phyloP scores from a whole-genome alignment of 2,888 invertebrate species.

The Phortica magna region DNA sequence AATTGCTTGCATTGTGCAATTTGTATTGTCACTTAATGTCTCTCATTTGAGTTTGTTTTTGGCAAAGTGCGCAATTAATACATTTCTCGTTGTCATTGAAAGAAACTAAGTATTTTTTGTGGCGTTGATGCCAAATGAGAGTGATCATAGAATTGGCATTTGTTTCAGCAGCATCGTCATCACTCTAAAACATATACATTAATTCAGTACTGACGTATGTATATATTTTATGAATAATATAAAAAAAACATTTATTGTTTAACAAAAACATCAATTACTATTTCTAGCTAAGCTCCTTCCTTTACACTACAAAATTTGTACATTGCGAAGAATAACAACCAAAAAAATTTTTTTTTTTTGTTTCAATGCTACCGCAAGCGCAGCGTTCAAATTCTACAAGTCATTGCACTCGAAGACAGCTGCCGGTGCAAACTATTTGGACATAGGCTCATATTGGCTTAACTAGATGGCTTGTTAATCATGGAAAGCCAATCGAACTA shows the following conservation, averaged over 20 bases:
- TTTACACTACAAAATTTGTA: constrained; percentile 11
- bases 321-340: not conserved
- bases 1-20: not conserved
- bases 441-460: not conserved
- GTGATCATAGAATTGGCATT: constrained; percentile 2
- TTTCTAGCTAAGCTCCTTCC: too few species aligned
- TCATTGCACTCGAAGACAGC: constrained; percentile 50
- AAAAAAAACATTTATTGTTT: not conserved
- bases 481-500: too few species aligned
- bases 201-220: not conserved
- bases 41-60: not conserved
- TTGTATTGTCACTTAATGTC: not conserved
- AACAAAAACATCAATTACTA: not conserved
- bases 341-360: not conserved
- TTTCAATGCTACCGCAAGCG: not conserved
- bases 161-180: not conserved
- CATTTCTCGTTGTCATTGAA: not conserved
- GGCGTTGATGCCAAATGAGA: constrained; percentile 7
- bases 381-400: constrained; percentile 63
- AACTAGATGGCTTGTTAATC: too few species aligned
- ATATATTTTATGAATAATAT: too few species aligned
- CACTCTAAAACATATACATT: not conserved
- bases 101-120: constrained; percentile 3
- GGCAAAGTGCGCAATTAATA: constrained; percentile 17
- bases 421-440: not conserved